Evolutionary conservation across 30 jellyfish, hydroid and myxozoan genomes (phyloP), one percentile per base, ranked within the genome.

Genomic region (Calvadosia cruxmelitensis): DNA sequence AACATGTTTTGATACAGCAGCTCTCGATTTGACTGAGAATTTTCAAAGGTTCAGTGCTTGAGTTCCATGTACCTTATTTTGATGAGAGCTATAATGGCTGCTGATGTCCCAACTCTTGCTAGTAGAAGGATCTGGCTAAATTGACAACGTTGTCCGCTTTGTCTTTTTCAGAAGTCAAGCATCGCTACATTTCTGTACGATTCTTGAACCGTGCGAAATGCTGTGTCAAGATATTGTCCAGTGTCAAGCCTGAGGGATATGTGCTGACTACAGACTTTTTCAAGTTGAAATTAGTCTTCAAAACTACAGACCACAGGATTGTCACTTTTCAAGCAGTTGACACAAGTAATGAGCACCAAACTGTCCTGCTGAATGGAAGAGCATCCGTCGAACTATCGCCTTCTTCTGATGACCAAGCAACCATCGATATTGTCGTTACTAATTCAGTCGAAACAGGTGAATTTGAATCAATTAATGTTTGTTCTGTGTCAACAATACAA

Each of bases 221-320:
- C 50, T 78, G 91, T 31, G 91, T 78, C 7, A 78, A 68, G 42
- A 78, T 73, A 23, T 57, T 53, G 33, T 73, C 84, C 1, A 73
- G 80, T 31, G 33, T 63, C n/a, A 73, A 73, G 25, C 84, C 80
- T 29, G 84, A 80, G 31, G 94, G 91, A 16, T 87, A 87, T 67
- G 77, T 82, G 33, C 50, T 87, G 64, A 79, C 78, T 50, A 74
- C 92, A 25, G 94, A 87, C 25, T 62, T 81, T 0, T 76, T 87
- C 76, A 87, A 81, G 50, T 62, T 87, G 73, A 87, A 81, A 73
- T 78, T 87, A 13, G 85, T 87, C 34, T 87, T 87, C 90, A 80
- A 84, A 61, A 81, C 76, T 66, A 76, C 79, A 31, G 87, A 78
- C 33, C 75, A 65, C 50, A 63, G 75, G 68, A 72, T 80, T 68